Percentiles rank a stretch among this genome's conserved stretches.
These are phyloP conservation scores for Marisa cornuarietis DNA, from an alignment of 1,140 invertebrate genomes.

Conservation along the genomic window DNA sequence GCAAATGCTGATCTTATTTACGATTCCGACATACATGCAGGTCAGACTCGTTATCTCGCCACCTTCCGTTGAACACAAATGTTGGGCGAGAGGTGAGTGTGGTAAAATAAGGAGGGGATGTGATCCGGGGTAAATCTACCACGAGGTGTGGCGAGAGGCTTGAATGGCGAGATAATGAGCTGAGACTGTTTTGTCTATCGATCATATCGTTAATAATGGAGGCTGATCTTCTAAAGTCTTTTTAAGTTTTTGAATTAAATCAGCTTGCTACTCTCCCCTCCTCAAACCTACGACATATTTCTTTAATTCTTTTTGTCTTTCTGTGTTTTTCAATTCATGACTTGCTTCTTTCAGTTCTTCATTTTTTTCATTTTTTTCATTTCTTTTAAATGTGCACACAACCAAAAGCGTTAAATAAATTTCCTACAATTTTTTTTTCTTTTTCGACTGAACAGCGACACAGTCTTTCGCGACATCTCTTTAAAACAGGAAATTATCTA, in stretches of 20 bases:
- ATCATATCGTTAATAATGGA: not conserved
- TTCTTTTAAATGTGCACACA: no score
- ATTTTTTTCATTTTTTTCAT: no score
- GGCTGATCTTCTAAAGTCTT: not conserved
- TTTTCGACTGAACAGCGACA: no score
- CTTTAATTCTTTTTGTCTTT: not conserved
- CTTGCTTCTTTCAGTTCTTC: no score
- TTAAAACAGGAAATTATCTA: no score
- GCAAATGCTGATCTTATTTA: no score
- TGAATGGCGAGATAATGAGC: not conserved
- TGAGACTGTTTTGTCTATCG: no score
- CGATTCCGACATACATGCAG: not conserved
- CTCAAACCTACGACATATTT: no score
- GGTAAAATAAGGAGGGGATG: not conserved
- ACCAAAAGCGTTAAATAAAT: no score
- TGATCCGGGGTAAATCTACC: not conserved
- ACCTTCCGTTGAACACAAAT: not conserved
- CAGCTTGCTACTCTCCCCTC: not conserved
- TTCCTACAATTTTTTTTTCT: no score
- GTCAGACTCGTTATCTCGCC: not conserved
- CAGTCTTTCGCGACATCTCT: no score
- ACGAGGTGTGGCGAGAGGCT: not conserved
- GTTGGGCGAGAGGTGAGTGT: not conserved
- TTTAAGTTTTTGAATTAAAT: not conserved
- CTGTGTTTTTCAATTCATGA: not conserved